Evolutionary conservation across 2,888 invertebrate genomes (phyloP).

Genomic region (Brassicogethes aeneus): DNA sequence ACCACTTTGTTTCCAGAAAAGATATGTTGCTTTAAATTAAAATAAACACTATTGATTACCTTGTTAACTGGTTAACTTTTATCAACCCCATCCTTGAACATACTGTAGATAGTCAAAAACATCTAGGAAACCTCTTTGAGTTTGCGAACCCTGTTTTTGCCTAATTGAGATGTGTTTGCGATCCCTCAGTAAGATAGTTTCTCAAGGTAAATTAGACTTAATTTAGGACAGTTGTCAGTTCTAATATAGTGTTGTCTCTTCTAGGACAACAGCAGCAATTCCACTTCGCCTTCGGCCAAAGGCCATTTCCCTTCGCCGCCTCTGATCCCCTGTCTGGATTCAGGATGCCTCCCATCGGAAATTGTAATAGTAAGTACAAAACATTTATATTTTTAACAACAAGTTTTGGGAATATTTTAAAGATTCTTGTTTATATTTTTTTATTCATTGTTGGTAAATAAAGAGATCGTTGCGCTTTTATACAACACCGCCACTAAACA

Average conservation of each 20-base stretch:
- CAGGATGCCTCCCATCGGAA: slow-evolving; percentile 82
- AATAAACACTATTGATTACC: too few species aligned
- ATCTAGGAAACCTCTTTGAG: too few species aligned
- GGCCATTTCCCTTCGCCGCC: slow-evolving; percentile 80
- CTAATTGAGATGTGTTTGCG: too few species aligned
- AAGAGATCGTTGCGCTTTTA: slow-evolving; percentile 7
- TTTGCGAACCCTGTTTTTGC: too few species aligned
- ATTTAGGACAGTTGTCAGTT: slow-evolving; percentile 34
- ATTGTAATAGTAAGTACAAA: slow-evolving; percentile 76
- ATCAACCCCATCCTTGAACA: too few species aligned
- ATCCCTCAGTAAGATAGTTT: too few species aligned
- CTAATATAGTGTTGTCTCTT: slow-evolving; percentile 71
- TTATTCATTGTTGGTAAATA: too few species aligned
- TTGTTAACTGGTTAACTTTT: too few species aligned
- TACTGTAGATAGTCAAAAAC: too few species aligned
- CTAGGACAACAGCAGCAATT: slow-evolving; percentile 94
- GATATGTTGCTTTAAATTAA: too few species aligned
- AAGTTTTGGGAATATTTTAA: neutral
- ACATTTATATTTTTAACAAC: slow-evolving; percentile 7
- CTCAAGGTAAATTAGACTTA: slow-evolving; percentile 13
- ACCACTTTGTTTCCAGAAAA: too few species aligned
- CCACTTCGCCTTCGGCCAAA: slow-evolving; percentile 84
- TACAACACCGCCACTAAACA: slow-evolving; percentile 9
- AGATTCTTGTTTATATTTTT: neutral
- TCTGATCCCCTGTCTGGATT: slow-evolving; percentile 77